A percentile compares a stretch with the other conserved stretches of the same genome.
Evolutionary conservation across 1,140 invertebrate species (phyloP).

Genomic region (Venturia canescens): DNA sequence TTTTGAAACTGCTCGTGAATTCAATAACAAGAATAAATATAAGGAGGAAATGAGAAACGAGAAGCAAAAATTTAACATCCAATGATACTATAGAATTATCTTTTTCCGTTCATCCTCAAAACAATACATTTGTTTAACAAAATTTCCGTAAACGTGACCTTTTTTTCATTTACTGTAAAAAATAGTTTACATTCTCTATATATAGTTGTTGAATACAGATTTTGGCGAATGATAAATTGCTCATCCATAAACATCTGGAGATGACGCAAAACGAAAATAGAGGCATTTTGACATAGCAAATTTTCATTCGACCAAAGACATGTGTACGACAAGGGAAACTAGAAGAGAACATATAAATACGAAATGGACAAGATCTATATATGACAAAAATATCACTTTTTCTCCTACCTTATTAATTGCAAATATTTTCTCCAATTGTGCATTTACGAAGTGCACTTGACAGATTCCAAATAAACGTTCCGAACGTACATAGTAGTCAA

Average conservation of each 20-base stretch:
- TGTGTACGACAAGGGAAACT: neutral
- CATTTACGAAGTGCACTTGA: constrained; percentile 17
- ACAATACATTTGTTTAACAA: neutral
- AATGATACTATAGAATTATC: neutral
- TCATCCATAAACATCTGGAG: constrained; percentile 39
- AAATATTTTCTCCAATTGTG: constrained; percentile 25
- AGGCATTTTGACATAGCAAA: constrained; percentile 10
- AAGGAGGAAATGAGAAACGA: neutral
- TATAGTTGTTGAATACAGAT: neutral
- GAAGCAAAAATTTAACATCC: neutral
- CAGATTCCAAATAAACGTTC: neutral
- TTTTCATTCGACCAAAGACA: too few species aligned
- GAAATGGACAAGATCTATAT: neutral
- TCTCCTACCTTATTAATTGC: constrained; percentile 31
- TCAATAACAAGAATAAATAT: neutral
- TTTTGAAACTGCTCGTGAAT: neutral
- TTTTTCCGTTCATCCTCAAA: neutral
- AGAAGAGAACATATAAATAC: neutral
- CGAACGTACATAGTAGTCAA: constrained; percentile 1
- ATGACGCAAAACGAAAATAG: constrained; percentile 22
- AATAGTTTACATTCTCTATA: neutral
- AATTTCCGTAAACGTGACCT: neutral
- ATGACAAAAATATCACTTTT: neutral
- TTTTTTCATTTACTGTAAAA: neutral
- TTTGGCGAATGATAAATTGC: constrained; percentile 1